Evolutionary conservation across 2,797 vertebrate species (phyloP), one percentile per base, ranked within the genome.

Genomic region (Peromyscus aztecus): DNA sequence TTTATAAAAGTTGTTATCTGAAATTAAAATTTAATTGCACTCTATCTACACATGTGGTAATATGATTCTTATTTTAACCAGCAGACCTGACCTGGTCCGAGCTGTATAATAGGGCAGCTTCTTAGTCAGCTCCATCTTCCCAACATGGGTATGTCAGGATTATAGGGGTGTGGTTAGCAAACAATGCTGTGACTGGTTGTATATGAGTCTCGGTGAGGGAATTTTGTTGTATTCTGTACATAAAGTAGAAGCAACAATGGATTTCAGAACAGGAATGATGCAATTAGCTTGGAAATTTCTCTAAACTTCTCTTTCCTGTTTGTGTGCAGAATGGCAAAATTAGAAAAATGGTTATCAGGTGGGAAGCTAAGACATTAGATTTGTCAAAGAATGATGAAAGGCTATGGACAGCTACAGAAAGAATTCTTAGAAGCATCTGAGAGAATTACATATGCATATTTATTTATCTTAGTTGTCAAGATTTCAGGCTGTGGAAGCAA

Each of bases 181-280:
- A 3, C 0, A 46, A 21, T 2, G 13, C 43, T 43, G 65, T 1
- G 14, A 4, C 4, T 37, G 4, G 2, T 16, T 93, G 8, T 65
- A 67, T 2, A 4, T 5, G 34, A 61, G 24, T 0, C 1, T 78
- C 76, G 23, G 24, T 34, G 43, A 75, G 24, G 14, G 4, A 24
- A 27, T 67, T 94, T 90, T 80, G 23, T 71, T 94, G 61, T 73
- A 59, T 87, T 96, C 8, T 69, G 11, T 16, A 91, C 19, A 71
- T 89, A 82, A 67, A 17, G 21, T 40, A 4, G 34, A 81, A 59
- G 19, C 14, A 40, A 43, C 55, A 12, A 61, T 91, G 16, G 4
- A 69, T 75, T 88, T 91, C 65, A 84, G 21, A 43, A 84, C 89
- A 92, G 5, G 19, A 78, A 43, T 77, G 37, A 37, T 84, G 5